Percentiles rank a stretch among this genome's conserved stretches.
Conservation (phyloP, 2,888 invertebrate species). For the Ochropleura plecta region DNA sequence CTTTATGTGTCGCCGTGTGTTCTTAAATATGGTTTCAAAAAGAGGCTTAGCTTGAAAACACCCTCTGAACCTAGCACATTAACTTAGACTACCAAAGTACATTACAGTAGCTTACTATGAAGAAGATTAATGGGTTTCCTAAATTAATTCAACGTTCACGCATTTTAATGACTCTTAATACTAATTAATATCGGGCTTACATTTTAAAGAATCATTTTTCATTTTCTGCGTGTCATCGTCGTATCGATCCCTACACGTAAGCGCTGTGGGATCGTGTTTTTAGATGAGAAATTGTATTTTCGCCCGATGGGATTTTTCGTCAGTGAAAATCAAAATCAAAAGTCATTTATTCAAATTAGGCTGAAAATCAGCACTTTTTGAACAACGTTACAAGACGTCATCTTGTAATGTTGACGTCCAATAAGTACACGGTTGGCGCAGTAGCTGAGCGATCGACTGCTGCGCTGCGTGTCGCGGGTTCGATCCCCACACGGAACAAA, state of each 20-base stretch:
- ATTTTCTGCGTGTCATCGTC: conserved; percentile 37
- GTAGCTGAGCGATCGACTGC: no score
- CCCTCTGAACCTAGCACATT: conserved; percentile 9
- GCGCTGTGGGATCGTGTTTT: neutral
- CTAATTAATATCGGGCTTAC: conserved; percentile 24
- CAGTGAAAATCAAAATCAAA: no score
- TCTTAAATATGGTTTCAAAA: neutral
- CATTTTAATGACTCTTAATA: conserved; percentile 49
- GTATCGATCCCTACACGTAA: conserved; percentile 22
- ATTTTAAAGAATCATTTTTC: conserved; percentile 34
- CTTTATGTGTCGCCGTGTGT: no score
- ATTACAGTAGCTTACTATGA: conserved; percentile 9
- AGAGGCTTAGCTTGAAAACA: neutral
- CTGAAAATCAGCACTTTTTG: no score
- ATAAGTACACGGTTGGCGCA: no score
- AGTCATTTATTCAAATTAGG: no score
- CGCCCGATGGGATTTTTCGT: neutral
- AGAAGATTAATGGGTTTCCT: conserved; percentile 30
- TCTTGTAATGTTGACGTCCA: no score
- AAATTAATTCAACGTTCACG: conserved; percentile 34
- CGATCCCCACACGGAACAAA: no score
- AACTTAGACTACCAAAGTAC: neutral
- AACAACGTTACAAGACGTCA: no score
- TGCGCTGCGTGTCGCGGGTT: no score
- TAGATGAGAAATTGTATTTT: neutral